Percentiles rank a stretch among this genome's conserved stretches.
phyloP scores from a whole-genome alignment of 2,797 vertebrate species.

The Spheniscus humboldti region DNA sequence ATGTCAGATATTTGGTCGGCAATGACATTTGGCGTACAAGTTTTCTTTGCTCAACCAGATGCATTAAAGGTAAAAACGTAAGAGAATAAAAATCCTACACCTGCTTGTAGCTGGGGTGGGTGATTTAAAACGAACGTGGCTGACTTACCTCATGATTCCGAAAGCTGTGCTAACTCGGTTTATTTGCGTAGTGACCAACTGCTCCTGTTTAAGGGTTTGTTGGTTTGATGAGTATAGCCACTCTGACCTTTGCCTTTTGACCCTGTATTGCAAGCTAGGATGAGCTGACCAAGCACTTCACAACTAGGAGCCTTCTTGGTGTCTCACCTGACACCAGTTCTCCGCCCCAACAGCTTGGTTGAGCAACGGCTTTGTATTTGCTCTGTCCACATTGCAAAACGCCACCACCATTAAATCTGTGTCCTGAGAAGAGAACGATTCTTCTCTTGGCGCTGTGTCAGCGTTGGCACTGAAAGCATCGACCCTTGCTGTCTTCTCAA shows the following conservation, averaged over 20 bases:
- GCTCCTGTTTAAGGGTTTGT: neutral
- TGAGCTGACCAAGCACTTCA: neutral
- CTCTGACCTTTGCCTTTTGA: neutral
- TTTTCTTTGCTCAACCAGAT: conserved; percentile 88
- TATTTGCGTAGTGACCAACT: neutral
- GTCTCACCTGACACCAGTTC: neutral
- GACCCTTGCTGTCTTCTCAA: neutral
- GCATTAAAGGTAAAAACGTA: conserved; percentile 84
- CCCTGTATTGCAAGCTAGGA: neutral
- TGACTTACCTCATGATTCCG: neutral
- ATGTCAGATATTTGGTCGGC: conserved; percentile 90
- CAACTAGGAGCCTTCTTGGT: neutral
- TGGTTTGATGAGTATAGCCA: neutral
- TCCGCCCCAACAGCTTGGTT: neutral
- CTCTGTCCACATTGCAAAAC: neutral
- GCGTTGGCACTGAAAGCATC: accelerated
- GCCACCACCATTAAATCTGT: neutral
- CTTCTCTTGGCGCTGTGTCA: neutral
- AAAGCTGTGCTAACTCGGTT: neutral
- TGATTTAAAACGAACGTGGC: neutral
- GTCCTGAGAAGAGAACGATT: neutral
- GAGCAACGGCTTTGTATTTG: neutral
- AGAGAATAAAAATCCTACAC: neutral
- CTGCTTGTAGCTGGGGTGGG: neutral
- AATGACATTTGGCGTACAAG: conserved; percentile 77